Conservation (phyloP, 2,113 vertebrate species). For the Rattus rattus region DNA sequence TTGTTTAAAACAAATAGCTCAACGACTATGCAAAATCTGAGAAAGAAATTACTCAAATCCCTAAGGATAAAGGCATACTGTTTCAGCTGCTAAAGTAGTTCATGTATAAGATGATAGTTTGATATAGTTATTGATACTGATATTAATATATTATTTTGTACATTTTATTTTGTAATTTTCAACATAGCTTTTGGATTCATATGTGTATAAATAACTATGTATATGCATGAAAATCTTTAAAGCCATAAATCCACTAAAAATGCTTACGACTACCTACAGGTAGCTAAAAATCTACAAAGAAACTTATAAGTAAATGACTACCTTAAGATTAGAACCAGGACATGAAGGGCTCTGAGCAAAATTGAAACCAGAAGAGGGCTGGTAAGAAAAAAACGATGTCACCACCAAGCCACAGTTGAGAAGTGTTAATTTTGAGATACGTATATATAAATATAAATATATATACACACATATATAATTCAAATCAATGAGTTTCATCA, state of each 20-base stretch:
- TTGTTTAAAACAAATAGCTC: slow-evolving; percentile 1
- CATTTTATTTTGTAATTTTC: slow-evolving; percentile 10
- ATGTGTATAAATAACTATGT: not conserved
- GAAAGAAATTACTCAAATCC: not conserved
- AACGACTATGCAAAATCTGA: not conserved
- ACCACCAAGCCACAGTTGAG: not conserved
- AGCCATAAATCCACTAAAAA: not conserved
- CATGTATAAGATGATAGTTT: not conserved
- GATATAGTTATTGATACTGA: not conserved
- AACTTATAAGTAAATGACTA: not conserved
- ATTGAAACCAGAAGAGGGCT: not conserved
- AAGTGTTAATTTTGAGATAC: slow-evolving; percentile 24
- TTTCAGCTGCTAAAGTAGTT: not conserved
- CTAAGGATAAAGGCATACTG: not conserved
- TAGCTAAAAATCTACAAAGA: not conserved
- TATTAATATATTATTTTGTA: not conserved
- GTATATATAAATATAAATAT: too few relatives aligned
- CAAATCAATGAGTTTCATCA: slow-evolving; percentile 12
- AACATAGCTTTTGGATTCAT: not conserved
- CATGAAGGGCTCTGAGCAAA: not conserved
- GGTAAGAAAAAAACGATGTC: not conserved
- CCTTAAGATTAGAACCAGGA: not conserved
- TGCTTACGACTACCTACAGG: not conserved
- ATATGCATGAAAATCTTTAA: not conserved
- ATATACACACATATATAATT: not conserved